Evolutionary conservation across 1,140 invertebrate species (phyloP).

Genomic region (Pseudoatta argentina): DNA sequence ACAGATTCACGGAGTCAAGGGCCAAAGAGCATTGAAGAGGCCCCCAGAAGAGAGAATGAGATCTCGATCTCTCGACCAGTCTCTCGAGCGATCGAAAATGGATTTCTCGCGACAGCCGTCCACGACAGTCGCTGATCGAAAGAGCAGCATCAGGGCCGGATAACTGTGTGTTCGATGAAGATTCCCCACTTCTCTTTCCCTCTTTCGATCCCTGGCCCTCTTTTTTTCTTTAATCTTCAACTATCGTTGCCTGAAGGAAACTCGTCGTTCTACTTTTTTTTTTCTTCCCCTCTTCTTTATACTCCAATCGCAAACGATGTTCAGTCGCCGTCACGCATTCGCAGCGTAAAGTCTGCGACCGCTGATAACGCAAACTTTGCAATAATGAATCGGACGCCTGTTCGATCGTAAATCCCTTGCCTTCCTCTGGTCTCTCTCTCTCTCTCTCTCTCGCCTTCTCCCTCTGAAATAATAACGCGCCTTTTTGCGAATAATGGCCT

Average conservation of each 20-base stretch:
- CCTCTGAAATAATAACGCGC: slow-evolving; percentile 8
- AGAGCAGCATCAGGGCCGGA: slow-evolving; percentile 66
- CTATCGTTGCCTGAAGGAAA: slow-evolving; percentile 62
- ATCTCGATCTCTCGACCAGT: slow-evolving; percentile 52
- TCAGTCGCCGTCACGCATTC: slow-evolving; percentile 44
- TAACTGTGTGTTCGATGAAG: slow-evolving; percentile 68
- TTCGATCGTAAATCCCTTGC: slow-evolving; percentile 28
- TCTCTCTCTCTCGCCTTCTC: too few relatives aligned
- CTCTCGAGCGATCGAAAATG: slow-evolving; percentile 61
- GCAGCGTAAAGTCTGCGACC: slow-evolving; percentile 14
- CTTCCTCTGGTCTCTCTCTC: neutral
- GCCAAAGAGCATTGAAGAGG: slow-evolving; percentile 17
- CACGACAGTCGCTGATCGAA: slow-evolving; percentile 42
- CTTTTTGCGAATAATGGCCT: slow-evolving; percentile 22
- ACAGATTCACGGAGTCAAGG: slow-evolving; percentile 7
- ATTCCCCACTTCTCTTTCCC: neutral
- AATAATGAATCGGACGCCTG: slow-evolving; percentile 35
- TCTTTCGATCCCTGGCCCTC: slow-evolving; percentile 2
- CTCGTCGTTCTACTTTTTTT: slow-evolving; percentile 73
- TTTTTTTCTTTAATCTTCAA: neutral
- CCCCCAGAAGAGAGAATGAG: slow-evolving; percentile 52
- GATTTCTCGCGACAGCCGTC: slow-evolving; percentile 3
- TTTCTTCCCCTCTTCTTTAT: neutral
- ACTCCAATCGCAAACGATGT: slow-evolving; percentile 61
- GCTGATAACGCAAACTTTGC: slow-evolving; percentile 37